These are phyloP conservation scores for Corapipo altera DNA, from an alignment of 2,113 vertebrate genomes.

Conservation along the genomic window DNA sequence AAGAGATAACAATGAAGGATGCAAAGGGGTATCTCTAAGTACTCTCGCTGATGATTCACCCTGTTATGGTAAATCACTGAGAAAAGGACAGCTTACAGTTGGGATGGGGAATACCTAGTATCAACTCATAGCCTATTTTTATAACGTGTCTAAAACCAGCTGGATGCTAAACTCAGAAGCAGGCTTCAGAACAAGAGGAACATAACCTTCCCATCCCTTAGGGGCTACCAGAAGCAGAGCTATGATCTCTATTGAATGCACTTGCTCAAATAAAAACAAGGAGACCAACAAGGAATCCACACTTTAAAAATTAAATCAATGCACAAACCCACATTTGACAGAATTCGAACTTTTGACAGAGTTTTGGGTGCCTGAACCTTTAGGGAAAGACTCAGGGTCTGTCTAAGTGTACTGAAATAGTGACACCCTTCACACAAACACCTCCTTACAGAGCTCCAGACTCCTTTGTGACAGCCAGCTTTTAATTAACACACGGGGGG, in stretches of 20 bases:
- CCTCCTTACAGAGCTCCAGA: background rate
- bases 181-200: background rate
- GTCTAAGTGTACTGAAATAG: background rate
- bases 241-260: background rate
- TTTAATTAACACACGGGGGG: background rate
- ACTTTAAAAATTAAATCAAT: background rate
- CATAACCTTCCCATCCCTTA: background rate
- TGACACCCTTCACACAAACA: background rate
- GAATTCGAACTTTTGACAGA: background rate
- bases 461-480: background rate
- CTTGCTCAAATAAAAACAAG: background rate
- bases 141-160: background rate
- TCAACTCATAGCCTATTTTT: background rate
- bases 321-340: background rate
- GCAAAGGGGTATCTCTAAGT: background rate
- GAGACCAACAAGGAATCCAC: background rate
- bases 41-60: background rate
- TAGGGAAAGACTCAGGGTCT: background rate
- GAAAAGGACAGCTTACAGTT: background rate
- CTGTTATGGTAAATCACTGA: background rate
- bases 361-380: background rate
- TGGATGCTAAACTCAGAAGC: background rate
- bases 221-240: background rate
- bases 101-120: background rate
- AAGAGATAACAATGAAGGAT: background rate